Evolutionary conservation across 2,888 invertebrate genomes (phyloP).

Genomic region (Chaetogeoica ovagalla): DNA sequence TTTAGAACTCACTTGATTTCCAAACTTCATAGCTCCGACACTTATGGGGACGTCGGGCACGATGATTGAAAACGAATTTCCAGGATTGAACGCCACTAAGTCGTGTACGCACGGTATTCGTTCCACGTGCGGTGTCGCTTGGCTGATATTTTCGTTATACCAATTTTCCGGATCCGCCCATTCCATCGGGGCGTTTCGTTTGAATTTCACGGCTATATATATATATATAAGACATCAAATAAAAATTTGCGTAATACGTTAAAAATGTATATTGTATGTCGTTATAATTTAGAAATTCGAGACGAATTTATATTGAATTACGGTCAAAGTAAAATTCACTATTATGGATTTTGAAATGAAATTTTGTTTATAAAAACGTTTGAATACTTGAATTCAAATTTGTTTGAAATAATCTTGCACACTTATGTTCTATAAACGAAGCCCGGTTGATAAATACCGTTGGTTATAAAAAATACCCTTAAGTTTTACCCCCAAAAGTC

Average conservation of each 20-base stretch:
- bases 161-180: constrained; percentile 56
- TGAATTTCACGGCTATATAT: constrained; percentile 54
- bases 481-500: no score
- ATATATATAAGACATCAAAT: background rate
- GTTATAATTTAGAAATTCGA: no score
- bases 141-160: constrained; percentile 41
- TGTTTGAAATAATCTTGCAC: no score
- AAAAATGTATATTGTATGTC: no score
- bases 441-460: no score
- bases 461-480: no score
- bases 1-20: constrained; percentile 31
- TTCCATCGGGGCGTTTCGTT: constrained; percentile 38
- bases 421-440: no score
- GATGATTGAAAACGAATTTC: constrained; percentile 53
- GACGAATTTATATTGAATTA: no score
- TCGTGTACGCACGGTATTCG: constrained; percentile 55
- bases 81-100: constrained; percentile 53
- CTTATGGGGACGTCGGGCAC: constrained; percentile 49
- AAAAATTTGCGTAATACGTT: background rate
- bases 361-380: no score
- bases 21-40: constrained; percentile 29
- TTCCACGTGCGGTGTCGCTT: constrained; percentile 56
- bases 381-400: no score
- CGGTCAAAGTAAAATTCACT: no score
- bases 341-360: no score